Conservation (phyloP, 2,888 invertebrate genomes). For the Mechanitis messenoides region DNA sequence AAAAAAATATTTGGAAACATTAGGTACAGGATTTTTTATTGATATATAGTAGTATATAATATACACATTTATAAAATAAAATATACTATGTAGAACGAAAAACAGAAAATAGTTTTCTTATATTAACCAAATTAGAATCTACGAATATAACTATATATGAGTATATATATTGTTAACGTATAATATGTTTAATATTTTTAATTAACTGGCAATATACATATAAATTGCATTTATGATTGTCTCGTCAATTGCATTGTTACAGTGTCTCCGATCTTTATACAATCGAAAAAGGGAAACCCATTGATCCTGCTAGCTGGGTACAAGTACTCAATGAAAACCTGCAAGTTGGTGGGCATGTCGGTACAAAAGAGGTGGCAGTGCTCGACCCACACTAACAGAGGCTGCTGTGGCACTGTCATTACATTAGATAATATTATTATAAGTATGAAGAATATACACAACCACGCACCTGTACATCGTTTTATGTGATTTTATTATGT, state of each 20-base stretch:
- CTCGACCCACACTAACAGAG: constrained; percentile 39
- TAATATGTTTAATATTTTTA: too few species aligned
- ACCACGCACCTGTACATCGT: constrained; percentile 31
- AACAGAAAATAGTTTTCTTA: too few species aligned
- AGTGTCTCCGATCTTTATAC: constrained; percentile 27
- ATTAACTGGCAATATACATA: too few species aligned
- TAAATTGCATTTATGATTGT: too few species aligned
- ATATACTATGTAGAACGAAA: too few species aligned
- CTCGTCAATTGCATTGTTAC: constrained; percentile 2
- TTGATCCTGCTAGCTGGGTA: constrained; percentile 33
- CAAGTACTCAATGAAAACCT: constrained; percentile 33
- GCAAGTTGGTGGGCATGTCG: constrained; percentile 20
- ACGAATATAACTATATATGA: too few species aligned
- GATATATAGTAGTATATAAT: too few species aligned
- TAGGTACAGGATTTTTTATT: too few species aligned
- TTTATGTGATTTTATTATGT: background rate
- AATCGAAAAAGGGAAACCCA: constrained; percentile 32
- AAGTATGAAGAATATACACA: constrained; percentile 30
- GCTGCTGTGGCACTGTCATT: constrained; percentile 37
- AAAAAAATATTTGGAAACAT: too few species aligned
- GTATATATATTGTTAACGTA: too few species aligned
- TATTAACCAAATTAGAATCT: too few species aligned
- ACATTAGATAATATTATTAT: constrained; percentile 38
- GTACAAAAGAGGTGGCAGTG: constrained; percentile 39
- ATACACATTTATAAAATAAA: too few species aligned